These are phyloP conservation scores for Oxyscelio sp. DNA, from an alignment of 2,888 invertebrate genomes.

Conservation along the genomic window DNA sequence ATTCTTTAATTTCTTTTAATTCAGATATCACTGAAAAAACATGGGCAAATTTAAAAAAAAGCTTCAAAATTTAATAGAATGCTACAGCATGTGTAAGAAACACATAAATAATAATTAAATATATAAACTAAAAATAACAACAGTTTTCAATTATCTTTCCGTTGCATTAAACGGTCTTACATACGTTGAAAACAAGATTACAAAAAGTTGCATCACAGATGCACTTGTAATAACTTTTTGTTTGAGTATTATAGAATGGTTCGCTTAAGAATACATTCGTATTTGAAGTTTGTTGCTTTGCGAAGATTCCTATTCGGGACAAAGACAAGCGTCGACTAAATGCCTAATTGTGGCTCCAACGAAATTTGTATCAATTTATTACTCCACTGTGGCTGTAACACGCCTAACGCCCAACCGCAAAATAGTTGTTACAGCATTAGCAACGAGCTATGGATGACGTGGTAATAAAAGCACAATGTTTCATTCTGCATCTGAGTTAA, in stretches of 20 bases:
- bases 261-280: slow-evolving; percentile 21
- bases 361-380: slow-evolving; percentile 50
- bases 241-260: background rate
- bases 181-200: background rate
- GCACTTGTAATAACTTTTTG: slow-evolving; percentile 32
- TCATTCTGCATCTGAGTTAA: slow-evolving; percentile 34
- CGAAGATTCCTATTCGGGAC: background rate
- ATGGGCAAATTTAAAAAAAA: no score
- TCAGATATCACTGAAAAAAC: no score
- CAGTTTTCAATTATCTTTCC: slow-evolving; percentile 12
- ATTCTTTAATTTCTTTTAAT: no score
- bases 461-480: slow-evolving; percentile 47
- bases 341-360: slow-evolving; percentile 18
- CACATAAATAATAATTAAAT: no score
- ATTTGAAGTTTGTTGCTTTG: slow-evolving; percentile 33
- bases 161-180: slow-evolving; percentile 9
- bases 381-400: background rate
- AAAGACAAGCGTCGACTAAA: background rate
- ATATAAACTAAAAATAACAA: no score
- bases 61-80: no score
- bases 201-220: slow-evolving; percentile 3
- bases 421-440: slow-evolving; percentile 8
- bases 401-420: background rate
- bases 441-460: slow-evolving; percentile 20
- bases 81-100: no score